Conservation (phyloP, 2,797 vertebrate species). For the Cuculus canorus region DNA sequence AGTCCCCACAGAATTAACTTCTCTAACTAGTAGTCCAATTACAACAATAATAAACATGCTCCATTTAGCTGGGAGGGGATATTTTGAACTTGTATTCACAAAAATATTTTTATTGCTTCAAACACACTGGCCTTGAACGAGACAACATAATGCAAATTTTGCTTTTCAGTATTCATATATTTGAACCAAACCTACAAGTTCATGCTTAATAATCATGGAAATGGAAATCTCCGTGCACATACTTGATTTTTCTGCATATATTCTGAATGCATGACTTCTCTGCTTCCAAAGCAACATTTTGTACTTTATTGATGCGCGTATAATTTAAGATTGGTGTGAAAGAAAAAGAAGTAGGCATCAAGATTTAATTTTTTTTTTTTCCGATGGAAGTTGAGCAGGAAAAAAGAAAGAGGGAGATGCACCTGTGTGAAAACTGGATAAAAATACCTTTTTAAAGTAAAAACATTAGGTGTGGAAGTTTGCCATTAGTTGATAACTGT, state of each 20-base stretch:
- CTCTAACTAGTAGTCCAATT: background rate
- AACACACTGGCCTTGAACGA: conserved; percentile 26
- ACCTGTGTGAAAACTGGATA: background rate
- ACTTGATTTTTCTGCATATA: conserved; percentile 35
- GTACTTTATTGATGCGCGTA: background rate
- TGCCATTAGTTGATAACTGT: background rate
- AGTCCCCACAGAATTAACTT: background rate
- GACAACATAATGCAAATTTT: conserved; percentile 31
- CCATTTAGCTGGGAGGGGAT: background rate
- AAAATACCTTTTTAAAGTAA: background rate
- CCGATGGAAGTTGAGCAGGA: background rate
- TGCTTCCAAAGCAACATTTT: conserved; percentile 6
- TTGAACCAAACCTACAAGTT: conserved; percentile 31
- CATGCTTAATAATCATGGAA: conserved; percentile 49
- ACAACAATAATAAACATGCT: background rate
- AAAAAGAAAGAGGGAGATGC: background rate
- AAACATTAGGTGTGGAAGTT: background rate
- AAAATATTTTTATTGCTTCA: background rate
- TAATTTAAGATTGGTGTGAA: background rate
- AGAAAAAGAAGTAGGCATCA: background rate
- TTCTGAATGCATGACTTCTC: conserved; percentile 31
- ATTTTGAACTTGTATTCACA: background rate
- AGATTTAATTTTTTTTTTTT: background rate
- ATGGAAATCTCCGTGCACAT: conserved; percentile 27
- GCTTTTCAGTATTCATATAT: conserved; percentile 28